These are phyloP conservation scores for Prunella strophiata DNA, from an alignment of 2,797 vertebrate genomes.

Conservation along the genomic window DNA sequence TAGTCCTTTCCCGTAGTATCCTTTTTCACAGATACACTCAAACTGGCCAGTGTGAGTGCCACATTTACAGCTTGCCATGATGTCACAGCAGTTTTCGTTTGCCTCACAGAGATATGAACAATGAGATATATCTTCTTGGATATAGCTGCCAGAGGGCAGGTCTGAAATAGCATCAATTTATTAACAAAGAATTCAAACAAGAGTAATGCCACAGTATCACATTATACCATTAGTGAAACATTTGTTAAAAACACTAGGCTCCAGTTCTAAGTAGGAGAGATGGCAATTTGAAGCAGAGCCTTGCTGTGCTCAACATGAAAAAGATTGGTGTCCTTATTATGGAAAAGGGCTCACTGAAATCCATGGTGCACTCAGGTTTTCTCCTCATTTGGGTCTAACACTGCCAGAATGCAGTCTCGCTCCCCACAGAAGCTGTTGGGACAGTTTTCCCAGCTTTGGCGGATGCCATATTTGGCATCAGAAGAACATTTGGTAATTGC, in stretches of 20 bases:
- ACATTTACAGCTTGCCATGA: slow-evolving; percentile 97
- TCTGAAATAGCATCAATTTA: slow-evolving; percentile 75
- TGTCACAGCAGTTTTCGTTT: slow-evolving; percentile 89
- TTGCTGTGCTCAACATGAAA: background rate
- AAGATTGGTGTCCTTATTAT: background rate
- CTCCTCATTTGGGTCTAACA: background rate
- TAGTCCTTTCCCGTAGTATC: slow-evolving; percentile 94
- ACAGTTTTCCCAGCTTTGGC: background rate
- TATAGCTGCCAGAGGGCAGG: slow-evolving; percentile 93
- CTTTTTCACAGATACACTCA: slow-evolving; percentile 96
- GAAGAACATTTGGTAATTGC: background rate
- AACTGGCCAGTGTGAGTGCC: slow-evolving; percentile 96
- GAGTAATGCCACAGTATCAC: background rate
- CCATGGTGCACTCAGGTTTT: background rate
- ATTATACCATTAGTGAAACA: background rate
- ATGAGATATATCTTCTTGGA: slow-evolving; percentile 90
- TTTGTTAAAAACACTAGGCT: background rate
- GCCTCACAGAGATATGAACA: slow-evolving; percentile 91
- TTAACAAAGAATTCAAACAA: background rate
- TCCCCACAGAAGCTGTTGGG: background rate
- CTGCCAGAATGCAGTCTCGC: background rate
- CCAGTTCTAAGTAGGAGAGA: background rate
- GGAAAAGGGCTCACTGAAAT: background rate
- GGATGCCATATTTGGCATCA: background rate
- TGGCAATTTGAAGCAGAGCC: background rate